Evolutionary conservation across 2,888 invertebrate genomes (phyloP), one percentile per base, ranked within the genome.

Genomic region (Limnephilus auricula): DNA sequence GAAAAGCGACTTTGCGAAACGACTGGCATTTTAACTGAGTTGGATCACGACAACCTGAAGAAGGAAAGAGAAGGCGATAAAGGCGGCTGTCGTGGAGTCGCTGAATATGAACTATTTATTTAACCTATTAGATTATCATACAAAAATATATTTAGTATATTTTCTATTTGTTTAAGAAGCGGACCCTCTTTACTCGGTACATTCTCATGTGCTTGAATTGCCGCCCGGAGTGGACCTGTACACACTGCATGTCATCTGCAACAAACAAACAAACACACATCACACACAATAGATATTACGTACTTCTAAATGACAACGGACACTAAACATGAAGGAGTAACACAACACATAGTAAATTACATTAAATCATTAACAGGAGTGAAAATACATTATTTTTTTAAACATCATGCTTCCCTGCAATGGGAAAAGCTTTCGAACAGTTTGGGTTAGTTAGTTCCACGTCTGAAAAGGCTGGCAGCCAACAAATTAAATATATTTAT

Each of bases 1-100:
- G 94, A 94, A 93, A 95, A 96, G 79, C 96, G 94, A 45, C 96
- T 96, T 5, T 97, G 97, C 30, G 96, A 96, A 12, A 96, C 95
- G 86, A 96, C 96, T 93, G 96, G 96, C 96, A 97, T 96, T 93
- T 94, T 95, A 91, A 90, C 65, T 87, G 25, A 34, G n/a, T 80
- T 80, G 18, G 32, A 80, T 80, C 30, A 80, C 80, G 80, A 80
- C 80, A 80, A 78, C 79, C 79, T 79, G 31, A 12, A 32, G 79
- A 30, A 78, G 50, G 78, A 79, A 34, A 37, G 40, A 40, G 80
- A 89, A 89, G 80, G 89, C 80, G 25, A 89, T 65, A 88, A 78
- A 25, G 30, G 65, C 30, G 85, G 85, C 85, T 85, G n/a, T n/a
- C 79, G 88, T 65, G 65, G 25, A 18, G 40, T 50, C 30, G 45